Evolutionary conservation across 2,113 vertebrate genomes (phyloP).

Genomic region (Tenrec ecaudatus): DNA sequence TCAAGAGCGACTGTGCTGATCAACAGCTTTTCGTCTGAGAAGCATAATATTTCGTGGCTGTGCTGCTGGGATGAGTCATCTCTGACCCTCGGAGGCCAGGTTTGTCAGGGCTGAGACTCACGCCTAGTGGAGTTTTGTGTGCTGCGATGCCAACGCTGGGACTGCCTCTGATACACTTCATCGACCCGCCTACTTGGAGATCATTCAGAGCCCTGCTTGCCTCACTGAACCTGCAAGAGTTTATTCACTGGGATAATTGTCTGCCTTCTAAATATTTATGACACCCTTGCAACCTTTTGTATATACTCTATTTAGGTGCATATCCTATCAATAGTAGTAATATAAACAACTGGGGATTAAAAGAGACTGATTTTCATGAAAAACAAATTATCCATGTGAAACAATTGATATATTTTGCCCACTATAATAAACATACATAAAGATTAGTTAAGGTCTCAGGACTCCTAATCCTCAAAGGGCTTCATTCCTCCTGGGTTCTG

Average conservation of each 20-base stretch:
- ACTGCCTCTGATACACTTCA: neutral
- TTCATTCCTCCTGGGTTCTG: too few species aligned
- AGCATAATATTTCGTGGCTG: too few species aligned
- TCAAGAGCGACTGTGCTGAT: neutral
- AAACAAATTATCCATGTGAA: neutral
- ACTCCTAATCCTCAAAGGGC: neutral
- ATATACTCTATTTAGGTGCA: too few species aligned
- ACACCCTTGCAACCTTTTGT: fast-evolving
- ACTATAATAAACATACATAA: neutral
- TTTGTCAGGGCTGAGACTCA: neutral
- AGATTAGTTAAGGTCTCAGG: neutral
- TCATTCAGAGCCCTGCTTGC: neutral
- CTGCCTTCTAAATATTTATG: neutral
- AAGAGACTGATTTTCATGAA: neutral
- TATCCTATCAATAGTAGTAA: too few species aligned
- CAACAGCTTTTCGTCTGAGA: neutral
- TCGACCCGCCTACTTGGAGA: neutral
- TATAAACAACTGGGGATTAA: neutral
- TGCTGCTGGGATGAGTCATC: neutral
- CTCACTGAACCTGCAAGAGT: neutral
- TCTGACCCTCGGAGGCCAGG: neutral
- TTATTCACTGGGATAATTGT: neutral
- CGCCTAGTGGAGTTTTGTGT: neutral
- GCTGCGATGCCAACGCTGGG: neutral
- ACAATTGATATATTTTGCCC: neutral